Conservation (phyloP, 2,113 vertebrate species). For the Crotalus tigris region DNA sequence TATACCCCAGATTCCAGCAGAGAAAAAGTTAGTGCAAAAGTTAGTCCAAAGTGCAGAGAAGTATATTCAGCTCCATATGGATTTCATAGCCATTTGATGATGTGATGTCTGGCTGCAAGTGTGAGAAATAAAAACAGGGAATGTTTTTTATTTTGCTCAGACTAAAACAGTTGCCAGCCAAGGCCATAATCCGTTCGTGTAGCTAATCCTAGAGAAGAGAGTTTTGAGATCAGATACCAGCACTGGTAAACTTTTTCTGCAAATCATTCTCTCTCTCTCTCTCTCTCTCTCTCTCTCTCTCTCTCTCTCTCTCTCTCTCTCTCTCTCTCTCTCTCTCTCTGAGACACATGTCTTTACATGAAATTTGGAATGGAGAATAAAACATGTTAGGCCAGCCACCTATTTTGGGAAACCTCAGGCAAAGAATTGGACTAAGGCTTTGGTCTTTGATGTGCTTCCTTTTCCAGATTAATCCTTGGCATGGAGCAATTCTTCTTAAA, state of each 20-base stretch:
- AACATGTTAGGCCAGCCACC: neutral
- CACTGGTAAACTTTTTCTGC: neutral
- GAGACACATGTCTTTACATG: neutral
- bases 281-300: neutral
- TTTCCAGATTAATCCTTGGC: neutral
- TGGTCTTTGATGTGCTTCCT: neutral
- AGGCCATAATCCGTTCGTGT: neutral
- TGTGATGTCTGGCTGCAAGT: slow-evolving; percentile 34
- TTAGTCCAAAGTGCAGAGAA: neutral
- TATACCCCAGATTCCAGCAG: neutral
- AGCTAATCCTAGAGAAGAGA: slow-evolving; percentile 7
- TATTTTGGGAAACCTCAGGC: neutral
- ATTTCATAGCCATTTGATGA: slow-evolving; percentile 21
- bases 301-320: neutral
- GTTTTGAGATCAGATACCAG: slow-evolving; percentile 3
- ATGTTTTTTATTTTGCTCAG: slow-evolving; percentile 10
- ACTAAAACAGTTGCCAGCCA: slow-evolving; percentile 21
- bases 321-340: neutral
- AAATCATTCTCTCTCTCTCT: neutral
- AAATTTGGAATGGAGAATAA: neutral
- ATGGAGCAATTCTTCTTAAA: neutral
- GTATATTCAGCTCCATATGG: slow-evolving; percentile 11
- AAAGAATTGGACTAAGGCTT: neutral
- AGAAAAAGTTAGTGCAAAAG: neutral
- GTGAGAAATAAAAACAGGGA: slow-evolving; percentile 15